phyloP scores from a whole-genome alignment of 2,113 vertebrate genomes.

The Notarius quadriscutis region DNA sequence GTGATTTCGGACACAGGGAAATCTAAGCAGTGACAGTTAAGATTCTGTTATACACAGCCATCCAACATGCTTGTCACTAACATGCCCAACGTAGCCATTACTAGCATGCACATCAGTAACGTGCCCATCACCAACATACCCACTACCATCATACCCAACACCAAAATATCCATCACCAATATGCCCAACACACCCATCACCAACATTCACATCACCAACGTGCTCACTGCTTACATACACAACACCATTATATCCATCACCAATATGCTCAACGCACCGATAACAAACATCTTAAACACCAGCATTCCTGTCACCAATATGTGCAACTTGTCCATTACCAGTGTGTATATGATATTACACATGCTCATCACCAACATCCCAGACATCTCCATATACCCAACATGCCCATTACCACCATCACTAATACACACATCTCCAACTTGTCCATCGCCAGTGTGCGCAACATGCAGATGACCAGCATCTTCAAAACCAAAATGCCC shows the following conservation, averaged over 20 bases:
- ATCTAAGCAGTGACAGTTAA: neutral
- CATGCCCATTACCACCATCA: neutral
- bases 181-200: neutral
- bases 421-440: neutral
- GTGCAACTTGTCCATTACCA: neutral
- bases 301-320: neutral
- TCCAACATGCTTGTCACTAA: neutral
- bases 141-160: neutral
- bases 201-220: neutral
- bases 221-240: neutral
- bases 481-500: neutral
- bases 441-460: neutral
- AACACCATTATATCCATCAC: neutral
- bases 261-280: neutral
- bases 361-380: neutral
- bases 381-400: neutral
- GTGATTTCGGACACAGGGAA: too few relatives aligned
- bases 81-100: neutral
- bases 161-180: neutral
- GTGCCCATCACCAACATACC: neutral
- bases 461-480: neutral
- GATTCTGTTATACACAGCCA: neutral
- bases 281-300: neutral
- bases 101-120: neutral
- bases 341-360: neutral